Evolutionary conservation across 2,113 vertebrate genomes (phyloP), one percentile per base, ranked within the genome.

Genomic region (Gymnobelideus leadbeateri): DNA sequence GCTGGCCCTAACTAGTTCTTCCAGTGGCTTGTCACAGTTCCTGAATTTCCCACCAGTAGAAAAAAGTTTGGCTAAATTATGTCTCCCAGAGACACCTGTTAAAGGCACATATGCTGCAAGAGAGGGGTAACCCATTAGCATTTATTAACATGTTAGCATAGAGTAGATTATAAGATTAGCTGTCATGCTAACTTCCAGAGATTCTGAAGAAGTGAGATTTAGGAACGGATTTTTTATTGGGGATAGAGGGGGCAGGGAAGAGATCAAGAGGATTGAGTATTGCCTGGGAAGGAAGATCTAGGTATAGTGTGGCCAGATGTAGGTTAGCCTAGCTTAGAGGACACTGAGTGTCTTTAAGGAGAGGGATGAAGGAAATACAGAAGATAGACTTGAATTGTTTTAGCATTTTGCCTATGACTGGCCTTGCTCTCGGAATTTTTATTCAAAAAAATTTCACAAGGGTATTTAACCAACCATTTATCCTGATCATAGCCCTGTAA

Each of bases 31-130:
- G 12, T 28, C 55, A 24, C 5, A 24, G 6, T 95, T 92, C 90
- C 92, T 92, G 49, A 23, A 51, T 93, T 92, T 92, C 92, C 51
- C 53, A 31, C 37, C 47, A 92, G 31, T 93, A 52, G 55, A 93
- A 96, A 95, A 91, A 61, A 51, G 26, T 93, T 61, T 51, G 25
- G 53, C 91, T 49, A 96, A 94, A 96, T 55, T 8, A 51, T 37
- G 0, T 95, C 51, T 93, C 43, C 50, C 19, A 50, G 97, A 91
- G 37, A 89, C 0, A 49, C 95, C 28, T 94, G 1, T 93, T 91
- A 93, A 68, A 90, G 84, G 25, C 11, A 37, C 50, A 37, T 68
- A 37, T 68, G 31, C 68, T 51, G 43, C 49, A 53, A 47, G 94
- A 57, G 91, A 95, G 94, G 96, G 31, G 51, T 96, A 92, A 93